Evolutionary conservation across 1,140 invertebrate genomes (phyloP).

Genomic region (Sesamia nonagrioides): DNA sequence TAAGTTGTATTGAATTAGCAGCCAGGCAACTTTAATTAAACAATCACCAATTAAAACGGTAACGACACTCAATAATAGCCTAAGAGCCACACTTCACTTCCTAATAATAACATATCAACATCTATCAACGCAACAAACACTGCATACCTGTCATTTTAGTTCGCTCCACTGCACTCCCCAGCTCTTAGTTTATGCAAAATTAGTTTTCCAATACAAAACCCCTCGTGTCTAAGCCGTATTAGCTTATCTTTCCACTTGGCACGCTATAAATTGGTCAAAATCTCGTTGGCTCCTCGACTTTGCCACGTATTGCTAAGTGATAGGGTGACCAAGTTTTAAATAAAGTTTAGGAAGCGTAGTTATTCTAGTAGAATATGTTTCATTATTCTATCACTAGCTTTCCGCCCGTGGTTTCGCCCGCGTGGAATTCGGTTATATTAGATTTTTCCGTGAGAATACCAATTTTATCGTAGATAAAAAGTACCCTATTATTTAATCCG

Average conservation of each 20-base stretch:
- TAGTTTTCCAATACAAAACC: slow-evolving; percentile 83
- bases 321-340: slow-evolving; percentile 61
- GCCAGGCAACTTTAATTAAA: too few species aligned
- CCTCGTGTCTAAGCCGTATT: slow-evolving; percentile 72
- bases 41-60: neutral
- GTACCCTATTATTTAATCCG: too few species aligned
- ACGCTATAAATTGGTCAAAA: slow-evolving; percentile 87
- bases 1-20: too few species aligned
- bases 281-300: slow-evolving; percentile 81
- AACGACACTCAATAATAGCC: neutral
- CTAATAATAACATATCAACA: slow-evolving; percentile 34
- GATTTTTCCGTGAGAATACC: too few species aligned
- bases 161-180: slow-evolving; percentile 38
- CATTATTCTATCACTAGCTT: too few species aligned
- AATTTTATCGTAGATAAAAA: too few species aligned
- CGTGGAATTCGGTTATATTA: too few species aligned
- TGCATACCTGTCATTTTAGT: slow-evolving; percentile 45
- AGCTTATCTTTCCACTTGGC: slow-evolving; percentile 87
- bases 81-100: neutral
- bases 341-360: neutral
- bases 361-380: too few species aligned
- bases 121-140: slow-evolving; percentile 37
- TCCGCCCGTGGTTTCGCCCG: too few species aligned
- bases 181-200: slow-evolving; percentile 78
- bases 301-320: slow-evolving; percentile 74